Percentiles rank a stretch among this genome's conserved stretches.
phyloP scores from a whole-genome alignment of 2,113 vertebrate genomes.

The Clarias gariepinus region DNA sequence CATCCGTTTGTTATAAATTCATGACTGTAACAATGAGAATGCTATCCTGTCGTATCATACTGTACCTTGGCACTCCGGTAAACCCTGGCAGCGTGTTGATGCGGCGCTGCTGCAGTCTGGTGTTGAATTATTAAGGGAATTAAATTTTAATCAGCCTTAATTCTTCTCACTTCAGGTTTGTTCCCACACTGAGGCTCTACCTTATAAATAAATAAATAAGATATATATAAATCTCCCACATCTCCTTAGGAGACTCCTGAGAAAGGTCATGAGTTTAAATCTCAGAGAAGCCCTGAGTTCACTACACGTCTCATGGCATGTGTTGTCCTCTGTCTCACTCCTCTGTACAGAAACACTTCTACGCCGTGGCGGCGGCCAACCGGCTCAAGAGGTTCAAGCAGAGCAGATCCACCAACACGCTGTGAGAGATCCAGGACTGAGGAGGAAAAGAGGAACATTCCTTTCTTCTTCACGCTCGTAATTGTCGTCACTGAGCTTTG shows the following conservation, averaged over 20 bases:
- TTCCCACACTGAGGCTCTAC: background rate
- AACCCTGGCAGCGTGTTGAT: background rate
- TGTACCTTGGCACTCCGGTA: background rate
- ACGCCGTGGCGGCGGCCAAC: conserved; percentile 84
- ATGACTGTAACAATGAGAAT: too few species aligned
- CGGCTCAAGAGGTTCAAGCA: conserved; percentile 79
- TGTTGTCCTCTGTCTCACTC: background rate
- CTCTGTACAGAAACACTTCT: conserved; percentile 83
- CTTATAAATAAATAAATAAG: background rate
- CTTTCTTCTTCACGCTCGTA: background rate
- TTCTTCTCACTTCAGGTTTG: background rate
- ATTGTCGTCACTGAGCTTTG: background rate
- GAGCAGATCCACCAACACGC: conserved; percentile 61
- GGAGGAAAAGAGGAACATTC: background rate
- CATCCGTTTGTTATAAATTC: too few species aligned
- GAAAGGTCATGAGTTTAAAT: background rate
- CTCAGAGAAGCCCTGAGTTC: background rate
- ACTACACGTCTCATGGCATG: background rate
- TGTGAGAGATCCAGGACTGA: conserved; percentile 29
- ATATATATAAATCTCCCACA: background rate
- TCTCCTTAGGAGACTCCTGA: background rate
- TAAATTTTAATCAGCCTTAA: background rate
- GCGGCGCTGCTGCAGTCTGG: background rate
- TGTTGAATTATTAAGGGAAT: background rate
- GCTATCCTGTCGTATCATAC: too few species aligned